Conservation (phyloP, 2,888 invertebrate genomes). For the Drosophila lutescens region DNA sequence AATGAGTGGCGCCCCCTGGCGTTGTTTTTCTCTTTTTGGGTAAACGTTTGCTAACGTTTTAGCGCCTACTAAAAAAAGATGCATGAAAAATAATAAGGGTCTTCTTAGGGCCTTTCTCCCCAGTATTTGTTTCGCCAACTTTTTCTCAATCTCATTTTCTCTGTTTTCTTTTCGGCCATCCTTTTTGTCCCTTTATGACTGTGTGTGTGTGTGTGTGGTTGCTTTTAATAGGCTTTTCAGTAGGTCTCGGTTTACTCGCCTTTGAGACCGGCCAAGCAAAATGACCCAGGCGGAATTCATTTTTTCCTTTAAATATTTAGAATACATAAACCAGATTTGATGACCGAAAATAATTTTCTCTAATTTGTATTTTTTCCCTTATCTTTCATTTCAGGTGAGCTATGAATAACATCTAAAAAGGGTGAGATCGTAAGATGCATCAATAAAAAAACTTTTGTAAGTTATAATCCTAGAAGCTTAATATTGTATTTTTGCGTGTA, state of each 20-base stretch:
- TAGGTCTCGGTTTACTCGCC: conserved; percentile 44
- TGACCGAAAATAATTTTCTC: conserved; percentile 22
- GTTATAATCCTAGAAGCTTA: no score
- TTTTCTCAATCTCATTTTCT: conserved; percentile 33
- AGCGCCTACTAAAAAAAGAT: conserved; percentile 59
- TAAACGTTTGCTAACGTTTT: conserved; percentile 58
- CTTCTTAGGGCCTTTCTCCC: conserved; percentile 9
- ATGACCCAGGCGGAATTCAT: conserved; percentile 15
- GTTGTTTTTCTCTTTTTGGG: neutral
- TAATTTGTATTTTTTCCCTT: conserved; percentile 38
- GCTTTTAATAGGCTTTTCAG: conserved; percentile 67
- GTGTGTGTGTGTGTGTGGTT: conserved; percentile 4
- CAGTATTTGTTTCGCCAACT: conserved; percentile 26
- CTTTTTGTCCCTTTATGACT: conserved; percentile 11
- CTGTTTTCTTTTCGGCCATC: conserved; percentile 12
- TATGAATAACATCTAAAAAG: neutral
- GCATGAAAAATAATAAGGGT: conserved; percentile 31
- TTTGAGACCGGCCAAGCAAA: conserved; percentile 13
- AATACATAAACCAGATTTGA: conserved; percentile 17
- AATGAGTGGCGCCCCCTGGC: conserved; percentile 47
- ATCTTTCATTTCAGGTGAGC: conserved; percentile 63
- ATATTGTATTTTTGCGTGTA: no score
- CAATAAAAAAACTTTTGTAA: no score
- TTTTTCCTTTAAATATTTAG: conserved; percentile 26
- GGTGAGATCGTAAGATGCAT: neutral